Evolutionary conservation across 2,797 vertebrate genomes (phyloP).

Genomic region (Malacoctenus gilli): DNA sequence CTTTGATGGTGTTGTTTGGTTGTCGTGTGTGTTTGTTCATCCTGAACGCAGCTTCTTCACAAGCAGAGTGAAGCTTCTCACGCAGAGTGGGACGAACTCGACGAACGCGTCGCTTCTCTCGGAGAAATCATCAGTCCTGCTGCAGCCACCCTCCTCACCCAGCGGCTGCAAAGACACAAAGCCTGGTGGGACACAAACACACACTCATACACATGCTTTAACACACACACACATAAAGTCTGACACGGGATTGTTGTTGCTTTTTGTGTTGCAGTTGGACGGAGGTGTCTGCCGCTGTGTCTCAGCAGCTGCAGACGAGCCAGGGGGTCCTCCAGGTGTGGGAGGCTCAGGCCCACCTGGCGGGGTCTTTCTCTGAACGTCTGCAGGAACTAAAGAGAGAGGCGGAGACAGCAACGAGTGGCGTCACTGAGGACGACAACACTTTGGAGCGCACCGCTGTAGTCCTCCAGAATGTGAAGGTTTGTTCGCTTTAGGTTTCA

Average conservation of each 20-base stretch:
- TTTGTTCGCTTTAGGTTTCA: too few relatives aligned
- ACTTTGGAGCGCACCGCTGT: too few relatives aligned
- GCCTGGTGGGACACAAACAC: conserved; percentile 52
- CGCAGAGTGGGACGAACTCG: conserved; percentile 72
- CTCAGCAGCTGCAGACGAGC: conserved; percentile 68
- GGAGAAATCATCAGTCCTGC: conserved; percentile 42
- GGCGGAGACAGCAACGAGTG: too few relatives aligned
- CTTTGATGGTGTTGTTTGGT: too few relatives aligned
- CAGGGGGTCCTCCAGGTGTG: conserved; percentile 77
- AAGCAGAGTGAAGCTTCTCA: conserved; percentile 75
- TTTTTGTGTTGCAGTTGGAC: conserved; percentile 82
- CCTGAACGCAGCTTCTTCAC: conserved; percentile 83
- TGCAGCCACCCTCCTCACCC: conserved; percentile 48
- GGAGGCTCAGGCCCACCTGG: conserved; percentile 68
- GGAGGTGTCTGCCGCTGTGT: conserved; percentile 67
- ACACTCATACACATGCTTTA: neutral
- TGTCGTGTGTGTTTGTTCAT: too few relatives aligned
- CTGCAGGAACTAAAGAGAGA: conserved; percentile 73
- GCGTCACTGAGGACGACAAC: too few relatives aligned
- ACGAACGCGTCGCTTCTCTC: conserved; percentile 36
- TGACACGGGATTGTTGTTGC: neutral
- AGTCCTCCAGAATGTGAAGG: too few relatives aligned
- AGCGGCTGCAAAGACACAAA: conserved; percentile 53
- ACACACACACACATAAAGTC: neutral
- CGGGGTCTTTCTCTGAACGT: conserved; percentile 37